phyloP scores from a whole-genome alignment of 2,797 vertebrate species.

The Setipinna tenuifilis region DNA sequence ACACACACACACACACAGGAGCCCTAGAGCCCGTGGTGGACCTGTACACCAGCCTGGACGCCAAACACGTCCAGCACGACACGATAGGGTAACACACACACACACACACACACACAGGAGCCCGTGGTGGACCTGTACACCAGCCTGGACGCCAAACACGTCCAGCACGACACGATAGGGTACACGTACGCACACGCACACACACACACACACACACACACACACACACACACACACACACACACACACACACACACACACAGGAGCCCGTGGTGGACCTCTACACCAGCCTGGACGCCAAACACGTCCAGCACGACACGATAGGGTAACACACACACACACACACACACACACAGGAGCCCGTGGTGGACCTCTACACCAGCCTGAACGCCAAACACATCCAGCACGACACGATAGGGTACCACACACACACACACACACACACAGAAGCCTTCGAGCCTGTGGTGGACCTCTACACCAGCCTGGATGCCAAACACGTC shows the following conservation, averaged over 20 bases:
- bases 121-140: slow-evolving; percentile 94
- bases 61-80: slow-evolving; percentile 97
- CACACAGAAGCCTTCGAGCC: slow-evolving; percentile 92
- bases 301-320: slow-evolving; percentile 97
- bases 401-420: slow-evolving; percentile 98
- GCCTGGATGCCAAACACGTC: slow-evolving; percentile 95
- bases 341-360: slow-evolving; percentile 72
- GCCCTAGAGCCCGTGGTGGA: slow-evolving; percentile 94
- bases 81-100: slow-evolving; percentile 86
- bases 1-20: slow-evolving; percentile 60
- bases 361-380: slow-evolving; percentile 92
- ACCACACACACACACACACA: slow-evolving; percentile 36
- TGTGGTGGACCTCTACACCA: slow-evolving; percentile 92
- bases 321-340: too few relatives aligned
- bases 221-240: rapidly evolving
- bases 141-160: slow-evolving; percentile 95
- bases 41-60: slow-evolving; percentile 94
- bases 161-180: slow-evolving; percentile 98
- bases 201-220: background rate
- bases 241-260: slow-evolving; percentile 70
- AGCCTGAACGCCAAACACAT: slow-evolving; percentile 97
- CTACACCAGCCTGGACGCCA: slow-evolving; percentile 94
- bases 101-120: slow-evolving; percentile 59
- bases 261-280: slow-evolving; percentile 95
- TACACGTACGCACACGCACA: slow-evolving; percentile 42